Base-by-base conservation (phyloP, 2,797 vertebrate species). In the Microctenopoma steveboyesi region DNA sequence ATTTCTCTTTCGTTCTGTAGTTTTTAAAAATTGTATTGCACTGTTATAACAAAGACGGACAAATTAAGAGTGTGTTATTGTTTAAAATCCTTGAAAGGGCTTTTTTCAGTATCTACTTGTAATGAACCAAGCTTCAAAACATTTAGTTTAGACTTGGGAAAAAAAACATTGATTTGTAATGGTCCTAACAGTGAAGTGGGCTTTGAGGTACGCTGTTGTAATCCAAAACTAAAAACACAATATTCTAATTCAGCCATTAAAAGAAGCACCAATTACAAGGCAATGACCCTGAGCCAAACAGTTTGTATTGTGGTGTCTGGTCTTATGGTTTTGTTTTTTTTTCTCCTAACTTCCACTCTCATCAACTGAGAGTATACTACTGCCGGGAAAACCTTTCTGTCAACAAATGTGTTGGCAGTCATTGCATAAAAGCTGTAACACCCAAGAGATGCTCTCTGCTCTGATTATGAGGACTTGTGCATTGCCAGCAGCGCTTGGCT, bases 401-500 rank as follows among this genome's bases (percentile, higher is more conserved):
- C 80, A 81, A 82, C 74, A 79, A 58, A 71, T 68, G 57, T n/a
- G 47, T 62, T 72, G 79, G 76, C 74, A 70, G 52, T 64, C 60
- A 33, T 69, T 73, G 47, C 80, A 37, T 65, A 60, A 56, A 67
- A 55, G 62, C 59, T 56, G 22, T 42, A 74, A 87, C 55, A 40
- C 80, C 69, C 71, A 18, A 49, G 81, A 70, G 80, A 78, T 51
- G 59, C 73, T 80, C 58, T 68, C 52, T 53, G 65, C 74, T 66
- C 30, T 75, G 66, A 83, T 76, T 73, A 76, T 25, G 66, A 75
- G 49, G 61, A 71, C 74, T 60, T 7, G 22, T 49, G 47, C 40
- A 5, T 46, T 76, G 79, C 84, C 80, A 85, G 30, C 72, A 72
- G 74, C 65, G 51, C 73, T 84, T 76, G 85, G 85, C 83, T 69